Evolutionary conservation across 1,140 invertebrate species (phyloP).

Genomic region (Pseudoatta argentina): DNA sequence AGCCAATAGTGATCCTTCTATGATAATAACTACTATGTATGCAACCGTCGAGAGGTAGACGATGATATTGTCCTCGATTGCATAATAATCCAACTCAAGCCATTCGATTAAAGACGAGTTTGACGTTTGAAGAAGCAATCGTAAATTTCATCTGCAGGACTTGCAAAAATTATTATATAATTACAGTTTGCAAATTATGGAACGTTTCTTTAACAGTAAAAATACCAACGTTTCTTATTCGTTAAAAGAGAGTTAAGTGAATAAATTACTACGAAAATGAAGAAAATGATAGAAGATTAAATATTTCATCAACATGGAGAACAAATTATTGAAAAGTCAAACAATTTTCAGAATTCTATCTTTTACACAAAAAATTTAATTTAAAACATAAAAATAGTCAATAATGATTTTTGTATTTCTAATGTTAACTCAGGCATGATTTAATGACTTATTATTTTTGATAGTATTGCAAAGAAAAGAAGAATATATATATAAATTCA

Average conservation of each 20-base stretch:
- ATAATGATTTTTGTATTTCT: too few relatives aligned
- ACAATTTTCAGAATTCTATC: too few relatives aligned
- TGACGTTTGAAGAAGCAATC: not conserved
- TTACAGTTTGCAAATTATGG: not conserved
- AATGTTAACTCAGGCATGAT: not conserved
- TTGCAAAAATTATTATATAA: not conserved
- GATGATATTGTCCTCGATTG: constrained; percentile 47
- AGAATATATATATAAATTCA: not conserved
- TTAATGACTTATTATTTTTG: not conserved
- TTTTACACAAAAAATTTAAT: too few relatives aligned
- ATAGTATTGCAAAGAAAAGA: not conserved
- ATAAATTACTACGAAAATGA: too few relatives aligned
- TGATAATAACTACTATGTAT: constrained; percentile 63
- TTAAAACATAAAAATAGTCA: too few relatives aligned
- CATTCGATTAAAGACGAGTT: constrained; percentile 21
- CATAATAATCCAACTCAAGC: constrained; percentile 39
- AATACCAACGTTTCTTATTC: too few relatives aligned
- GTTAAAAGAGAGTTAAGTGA: too few relatives aligned
- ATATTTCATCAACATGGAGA: too few relatives aligned
- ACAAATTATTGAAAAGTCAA: too few relatives aligned
- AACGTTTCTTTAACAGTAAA: not conserved
- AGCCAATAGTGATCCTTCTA: constrained; percentile 61
- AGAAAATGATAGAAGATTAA: too few relatives aligned
- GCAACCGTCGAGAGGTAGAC: constrained; percentile 34
- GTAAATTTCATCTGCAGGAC: not conserved